These are phyloP conservation scores for Phanerotoma sp. DNA, from an alignment of 2,888 invertebrate species.

Conservation along the genomic window DNA sequence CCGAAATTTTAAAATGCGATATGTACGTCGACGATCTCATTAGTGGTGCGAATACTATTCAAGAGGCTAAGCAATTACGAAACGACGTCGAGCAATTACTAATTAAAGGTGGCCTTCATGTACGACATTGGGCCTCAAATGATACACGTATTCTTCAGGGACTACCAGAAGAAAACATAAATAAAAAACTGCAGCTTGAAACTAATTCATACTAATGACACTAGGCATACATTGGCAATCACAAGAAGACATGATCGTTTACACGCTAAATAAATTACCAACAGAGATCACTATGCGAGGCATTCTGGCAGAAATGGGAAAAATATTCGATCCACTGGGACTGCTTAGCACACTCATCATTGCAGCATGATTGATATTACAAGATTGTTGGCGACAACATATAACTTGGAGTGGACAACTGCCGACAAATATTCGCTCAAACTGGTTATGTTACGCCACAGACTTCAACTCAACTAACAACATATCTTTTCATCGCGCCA, in stretches of 20 bases:
- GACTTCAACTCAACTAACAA: constrained; percentile 16
- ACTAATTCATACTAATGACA: constrained; percentile 11
- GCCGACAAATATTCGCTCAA: constrained; percentile 10
- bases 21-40: constrained; percentile 30
- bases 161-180: constrained; percentile 14
- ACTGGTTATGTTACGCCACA: constrained; percentile 19
- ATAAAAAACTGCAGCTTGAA: constrained; percentile 3
- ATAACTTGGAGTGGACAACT: constrained; percentile 16
- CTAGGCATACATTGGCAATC: constrained; percentile 15
- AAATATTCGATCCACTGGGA: constrained; percentile 12
- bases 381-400: constrained; percentile 1
- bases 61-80: constrained; percentile 8
- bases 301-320: constrained; percentile 3
- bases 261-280: constrained; percentile 5
- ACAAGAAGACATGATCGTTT: constrained; percentile 10
- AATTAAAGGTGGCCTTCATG: constrained; percentile 18
- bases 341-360: constrained; percentile 4
- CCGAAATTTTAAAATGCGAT: constrained; percentile 13
- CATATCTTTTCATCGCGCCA: constrained; percentile 23
- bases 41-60: constrained; percentile 15
- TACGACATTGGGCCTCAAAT: constrained; percentile 31
- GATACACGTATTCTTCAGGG: constrained; percentile 2
- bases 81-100: constrained; percentile 19
- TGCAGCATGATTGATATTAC: neutral
- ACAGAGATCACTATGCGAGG: neutral